Conservation (phyloP, 2,113 vertebrate species). For the Aix galericulata region DNA sequence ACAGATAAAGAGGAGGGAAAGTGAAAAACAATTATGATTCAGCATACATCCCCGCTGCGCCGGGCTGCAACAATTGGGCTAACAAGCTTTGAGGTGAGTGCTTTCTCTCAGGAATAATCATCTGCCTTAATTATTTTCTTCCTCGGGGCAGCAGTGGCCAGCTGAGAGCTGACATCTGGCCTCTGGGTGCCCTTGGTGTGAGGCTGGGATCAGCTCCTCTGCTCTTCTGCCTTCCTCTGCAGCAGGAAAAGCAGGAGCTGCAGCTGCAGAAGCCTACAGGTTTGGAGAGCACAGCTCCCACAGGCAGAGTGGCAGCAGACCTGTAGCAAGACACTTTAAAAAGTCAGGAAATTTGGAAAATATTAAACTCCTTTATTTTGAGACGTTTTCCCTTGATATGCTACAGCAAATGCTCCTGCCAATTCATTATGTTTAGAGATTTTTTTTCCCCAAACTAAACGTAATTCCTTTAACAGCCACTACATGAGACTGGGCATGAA, state of each 20-base stretch:
- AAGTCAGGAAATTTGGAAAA: neutral
- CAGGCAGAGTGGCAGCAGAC: too few relatives aligned
- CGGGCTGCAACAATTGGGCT: too few relatives aligned
- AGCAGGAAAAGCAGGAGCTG: neutral
- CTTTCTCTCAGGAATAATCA: neutral
- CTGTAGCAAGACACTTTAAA: too few relatives aligned
- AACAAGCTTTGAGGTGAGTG: neutral
- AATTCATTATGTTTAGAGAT: too few relatives aligned
- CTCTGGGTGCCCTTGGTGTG: too few relatives aligned
- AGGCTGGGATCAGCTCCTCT: neutral
- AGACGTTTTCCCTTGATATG: neutral
- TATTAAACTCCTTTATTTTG: neutral
- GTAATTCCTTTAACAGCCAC: neutral
- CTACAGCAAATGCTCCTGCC: neutral
- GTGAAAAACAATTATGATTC: neutral
- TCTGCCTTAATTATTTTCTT: neutral
- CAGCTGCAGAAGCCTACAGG: neutral
- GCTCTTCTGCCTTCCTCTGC: too few relatives aligned
- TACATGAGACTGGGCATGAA: neutral
- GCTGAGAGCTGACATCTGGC: neutral
- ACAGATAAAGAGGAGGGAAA: neutral
- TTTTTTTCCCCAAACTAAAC: neutral
- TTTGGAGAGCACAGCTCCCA: neutral
- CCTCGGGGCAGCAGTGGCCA: neutral
- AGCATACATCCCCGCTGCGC: too few relatives aligned